Base-by-base conservation (phyloP, 53 echinoderm and acorn worm species). In the Temnopleurus reevesii region DNA sequence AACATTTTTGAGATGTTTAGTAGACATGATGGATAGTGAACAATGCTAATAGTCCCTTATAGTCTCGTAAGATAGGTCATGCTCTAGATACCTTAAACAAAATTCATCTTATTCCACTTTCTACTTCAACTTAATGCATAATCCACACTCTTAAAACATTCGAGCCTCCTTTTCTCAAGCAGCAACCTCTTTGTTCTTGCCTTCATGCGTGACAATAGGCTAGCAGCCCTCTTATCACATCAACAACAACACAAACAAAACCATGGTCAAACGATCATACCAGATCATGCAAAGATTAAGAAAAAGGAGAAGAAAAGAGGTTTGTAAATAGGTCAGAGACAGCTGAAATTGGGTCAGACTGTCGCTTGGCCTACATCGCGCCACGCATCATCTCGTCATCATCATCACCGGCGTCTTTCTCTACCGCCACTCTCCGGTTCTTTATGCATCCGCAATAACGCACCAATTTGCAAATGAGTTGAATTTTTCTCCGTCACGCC, bases 391-490 rank as follows among this genome's bases (percentile, higher is more conserved):
- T 36, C 33, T 83, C 83, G 55, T 55, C 55, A 81, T 81, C 77
- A 51, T 46, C 29, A 3, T 77, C 51, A 47, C 51, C 30, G 46
- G 33, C 82, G 47, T 55, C 83, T 28, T 38, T 57, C 27, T 31
- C 83, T 27, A n/a, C 28, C 4, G 30, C 47, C 3, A 53, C 47
- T 35, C 34, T 53, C 35, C 12, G 5, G 34, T 8, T 54, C 83
- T 83, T 83, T 47, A 79, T 79, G 79, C 79, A 49, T 83, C 83
- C 57, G 83, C 55, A 83, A 83, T 83, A 83, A 83, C 5, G 55
- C 54, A 55, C 51, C 83, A 83, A 83, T 83, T 83, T 83, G 83
- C 83, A 35, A 55, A 83, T 55, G 83, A 83, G 54, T 83, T 83
- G 55, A 41, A 71, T 51, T 51, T 46, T 49, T 49, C 53, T n/a